Evolutionary conservation across 2,113 vertebrate species (phyloP).

Genomic region (Poecilia latipinna): DNA sequence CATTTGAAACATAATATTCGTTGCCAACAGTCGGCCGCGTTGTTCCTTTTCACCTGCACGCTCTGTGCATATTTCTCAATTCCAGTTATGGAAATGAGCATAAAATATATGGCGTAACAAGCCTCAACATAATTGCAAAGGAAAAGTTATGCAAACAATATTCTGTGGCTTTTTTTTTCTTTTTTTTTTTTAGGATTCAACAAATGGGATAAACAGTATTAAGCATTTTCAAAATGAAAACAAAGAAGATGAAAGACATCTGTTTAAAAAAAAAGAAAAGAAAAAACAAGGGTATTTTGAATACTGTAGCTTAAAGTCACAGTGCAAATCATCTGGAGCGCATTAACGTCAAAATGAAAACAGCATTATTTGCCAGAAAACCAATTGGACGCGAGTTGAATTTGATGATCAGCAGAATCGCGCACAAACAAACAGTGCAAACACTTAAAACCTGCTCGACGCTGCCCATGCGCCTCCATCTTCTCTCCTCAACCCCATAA

Average conservation of each 20-base stretch:
- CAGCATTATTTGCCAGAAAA: conserved; percentile 34
- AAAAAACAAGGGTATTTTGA: not conserved
- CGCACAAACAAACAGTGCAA: conserved; percentile 47
- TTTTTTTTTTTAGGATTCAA: not conserved
- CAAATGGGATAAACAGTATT: not conserved
- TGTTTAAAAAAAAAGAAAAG: not conserved
- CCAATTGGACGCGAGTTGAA: conserved; percentile 27
- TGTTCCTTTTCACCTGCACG: too few relatives aligned
- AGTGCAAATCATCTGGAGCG: conserved; percentile 53
- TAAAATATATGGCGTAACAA: not conserved
- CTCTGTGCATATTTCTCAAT: too few relatives aligned
- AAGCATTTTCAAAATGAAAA: not conserved
- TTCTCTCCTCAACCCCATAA: conserved; percentile 24
- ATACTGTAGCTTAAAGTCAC: conserved; percentile 12
- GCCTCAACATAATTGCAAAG: not conserved
- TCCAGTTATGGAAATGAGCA: too few relatives aligned
- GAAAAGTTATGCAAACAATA: not conserved
- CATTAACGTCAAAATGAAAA: conserved; percentile 45
- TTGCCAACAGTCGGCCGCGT: too few relatives aligned
- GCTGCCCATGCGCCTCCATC: conserved; percentile 7
- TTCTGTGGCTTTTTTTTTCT: not conserved
- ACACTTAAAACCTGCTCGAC: conserved; percentile 14
- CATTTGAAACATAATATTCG: too few relatives aligned
- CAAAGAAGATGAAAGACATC: not conserved
- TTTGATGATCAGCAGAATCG: conserved; percentile 43